Conservation (phyloP, 2,113 vertebrate genomes). For the Corvus hawaiiensis region DNA sequence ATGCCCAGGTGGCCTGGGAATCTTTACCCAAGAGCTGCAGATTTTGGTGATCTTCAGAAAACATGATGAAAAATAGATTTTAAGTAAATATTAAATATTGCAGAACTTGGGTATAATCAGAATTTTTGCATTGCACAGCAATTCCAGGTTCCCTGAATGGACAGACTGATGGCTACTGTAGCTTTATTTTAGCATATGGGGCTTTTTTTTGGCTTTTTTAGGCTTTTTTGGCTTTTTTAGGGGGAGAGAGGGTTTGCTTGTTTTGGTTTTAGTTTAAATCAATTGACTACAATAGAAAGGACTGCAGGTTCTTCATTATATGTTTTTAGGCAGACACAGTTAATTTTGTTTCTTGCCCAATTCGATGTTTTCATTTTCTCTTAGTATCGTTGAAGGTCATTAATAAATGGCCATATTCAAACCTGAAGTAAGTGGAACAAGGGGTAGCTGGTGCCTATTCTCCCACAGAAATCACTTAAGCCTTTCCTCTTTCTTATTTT, state of each 20-base stretch:
- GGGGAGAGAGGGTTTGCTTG: rapidly evolving
- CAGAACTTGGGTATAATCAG: not conserved
- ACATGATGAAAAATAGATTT: not conserved
- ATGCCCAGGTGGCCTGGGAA: not conserved
- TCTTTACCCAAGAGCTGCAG: not conserved
- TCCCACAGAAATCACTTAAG: not conserved
- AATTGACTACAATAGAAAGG: not conserved
- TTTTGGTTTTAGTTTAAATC: not conserved
- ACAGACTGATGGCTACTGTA: not conserved
- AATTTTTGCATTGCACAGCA: not conserved
- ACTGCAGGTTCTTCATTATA: not conserved
- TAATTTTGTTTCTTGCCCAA: not conserved
- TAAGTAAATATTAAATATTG: not conserved
- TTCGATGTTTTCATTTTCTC: not conserved
- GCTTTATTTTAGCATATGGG: not conserved
- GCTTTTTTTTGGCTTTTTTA: rapidly evolving
- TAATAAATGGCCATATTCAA: not conserved
- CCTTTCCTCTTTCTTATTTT: not conserved
- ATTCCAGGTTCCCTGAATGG: not conserved
- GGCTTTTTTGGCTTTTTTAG: too few species aligned
- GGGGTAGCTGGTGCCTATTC: not conserved
- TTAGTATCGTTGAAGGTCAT: not conserved
- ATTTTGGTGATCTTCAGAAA: not conserved
- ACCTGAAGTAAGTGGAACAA: not conserved
- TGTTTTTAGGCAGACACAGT: not conserved